Conservation (phyloP, 2,113 vertebrate species). For the Leucopsar rothschildi region DNA sequence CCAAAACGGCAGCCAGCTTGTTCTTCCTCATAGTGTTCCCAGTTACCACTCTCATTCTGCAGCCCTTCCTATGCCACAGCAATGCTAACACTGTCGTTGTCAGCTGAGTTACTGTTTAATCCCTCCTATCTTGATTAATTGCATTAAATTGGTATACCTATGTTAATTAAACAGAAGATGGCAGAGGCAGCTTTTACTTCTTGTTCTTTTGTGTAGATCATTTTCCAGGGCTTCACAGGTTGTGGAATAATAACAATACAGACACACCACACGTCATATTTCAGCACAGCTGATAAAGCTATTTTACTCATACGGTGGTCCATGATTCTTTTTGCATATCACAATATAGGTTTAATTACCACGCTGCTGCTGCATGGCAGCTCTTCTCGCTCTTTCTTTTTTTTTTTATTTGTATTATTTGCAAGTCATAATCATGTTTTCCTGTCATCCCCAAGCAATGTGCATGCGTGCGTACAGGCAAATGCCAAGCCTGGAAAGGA, state of each 20-base stretch:
- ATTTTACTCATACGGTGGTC: background rate
- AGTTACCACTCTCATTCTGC: background rate
- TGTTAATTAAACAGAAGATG: conserved; percentile 45
- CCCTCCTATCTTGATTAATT: conserved; percentile 35
- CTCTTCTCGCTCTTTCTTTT: background rate
- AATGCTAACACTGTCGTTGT: background rate
- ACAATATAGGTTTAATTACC: background rate
- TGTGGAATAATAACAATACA: background rate
- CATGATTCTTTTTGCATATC: background rate
- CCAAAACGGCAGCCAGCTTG: background rate
- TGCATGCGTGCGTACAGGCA: conserved; percentile 26
- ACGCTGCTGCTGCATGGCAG: background rate
- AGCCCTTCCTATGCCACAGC: background rate
- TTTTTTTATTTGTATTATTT: conserved; percentile 32
- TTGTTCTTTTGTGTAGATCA: background rate
- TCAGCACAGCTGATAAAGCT: conserved; percentile 31
- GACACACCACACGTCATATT: background rate
- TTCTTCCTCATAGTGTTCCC: background rate
- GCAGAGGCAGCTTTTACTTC: conserved; percentile 20
- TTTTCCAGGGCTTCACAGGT: conserved; percentile 4
- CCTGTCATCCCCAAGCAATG: conserved; percentile 40
- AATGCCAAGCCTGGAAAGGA: conserved; percentile 57
- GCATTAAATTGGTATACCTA: conserved; percentile 24
- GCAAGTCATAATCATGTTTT: conserved; percentile 31
- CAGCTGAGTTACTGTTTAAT: conserved; percentile 42